phyloP scores from a whole-genome alignment of 2,113 vertebrate genomes.

The Miniopterus natalensis region DNA sequence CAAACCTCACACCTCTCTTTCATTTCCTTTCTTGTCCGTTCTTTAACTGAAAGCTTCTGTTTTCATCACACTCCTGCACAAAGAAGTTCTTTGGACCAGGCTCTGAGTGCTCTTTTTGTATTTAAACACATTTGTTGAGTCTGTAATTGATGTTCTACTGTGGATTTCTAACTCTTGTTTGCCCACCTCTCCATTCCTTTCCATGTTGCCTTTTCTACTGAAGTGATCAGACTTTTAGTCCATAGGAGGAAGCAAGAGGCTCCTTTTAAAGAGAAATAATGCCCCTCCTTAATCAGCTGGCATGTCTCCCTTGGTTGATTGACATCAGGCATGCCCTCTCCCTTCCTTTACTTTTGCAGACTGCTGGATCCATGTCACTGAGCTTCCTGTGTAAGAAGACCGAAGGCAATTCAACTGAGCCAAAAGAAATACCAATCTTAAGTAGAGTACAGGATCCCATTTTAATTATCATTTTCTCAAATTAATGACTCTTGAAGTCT shows the following conservation, averaged over 20 bases:
- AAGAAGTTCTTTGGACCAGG: constrained; percentile 29
- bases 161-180: background rate
- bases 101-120: background rate
- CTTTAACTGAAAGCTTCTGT: constrained; percentile 74
- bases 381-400: constrained; percentile 1
- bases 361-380: background rate
- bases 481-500: background rate
- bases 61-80: constrained; percentile 43
- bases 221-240: background rate
- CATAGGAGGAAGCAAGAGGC: background rate
- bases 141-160: background rate
- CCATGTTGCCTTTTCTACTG: background rate
- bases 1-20: constrained; percentile 75
- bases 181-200: background rate
- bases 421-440: constrained; percentile 29
- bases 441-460: background rate
- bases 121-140: background rate
- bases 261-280: constrained; percentile 29
- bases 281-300: constrained; percentile 20
- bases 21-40: constrained; percentile 80
- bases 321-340: background rate
- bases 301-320: background rate
- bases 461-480: constrained; percentile 43
- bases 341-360: background rate
- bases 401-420: background rate